Conservation (phyloP, 2,888 invertebrate species). For the Apodemia zela region DNA sequence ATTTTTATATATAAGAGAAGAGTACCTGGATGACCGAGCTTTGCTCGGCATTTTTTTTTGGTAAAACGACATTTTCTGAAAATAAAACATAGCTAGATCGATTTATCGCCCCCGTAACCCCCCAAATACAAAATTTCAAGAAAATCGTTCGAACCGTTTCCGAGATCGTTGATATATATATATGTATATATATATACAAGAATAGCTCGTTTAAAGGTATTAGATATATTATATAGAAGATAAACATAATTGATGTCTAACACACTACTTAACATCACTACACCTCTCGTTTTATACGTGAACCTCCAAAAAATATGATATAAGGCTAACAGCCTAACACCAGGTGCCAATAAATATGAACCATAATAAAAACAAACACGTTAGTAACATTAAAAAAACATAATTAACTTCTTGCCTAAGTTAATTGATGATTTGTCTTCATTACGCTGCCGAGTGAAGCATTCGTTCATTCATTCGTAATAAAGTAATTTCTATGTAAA, state of each 20-base stretch:
- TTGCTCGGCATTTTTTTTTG: too few species aligned
- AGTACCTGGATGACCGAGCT: too few species aligned
- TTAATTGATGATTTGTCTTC: constrained; percentile 42
- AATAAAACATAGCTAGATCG: too few species aligned
- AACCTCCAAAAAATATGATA: neutral
- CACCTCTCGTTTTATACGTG: neutral
- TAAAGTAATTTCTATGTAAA: constrained; percentile 62
- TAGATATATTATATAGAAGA: too few species aligned
- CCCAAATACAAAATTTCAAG: too few species aligned
- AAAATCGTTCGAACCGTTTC: too few species aligned
- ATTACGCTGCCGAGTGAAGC: constrained; percentile 42
- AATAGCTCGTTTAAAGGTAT: too few species aligned
- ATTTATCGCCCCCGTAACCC: too few species aligned
- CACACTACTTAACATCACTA: neutral
- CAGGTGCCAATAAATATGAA: neutral
- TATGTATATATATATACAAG: too few species aligned
- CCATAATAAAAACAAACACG: constrained; percentile 20
- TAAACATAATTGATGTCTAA: neutral
- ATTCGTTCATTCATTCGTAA: constrained; percentile 32
- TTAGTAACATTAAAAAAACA: constrained; percentile 25
- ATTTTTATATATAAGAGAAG: too few species aligned
- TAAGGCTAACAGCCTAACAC: neutral
- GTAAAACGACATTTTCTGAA: too few species aligned
- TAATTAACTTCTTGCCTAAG: constrained; percentile 30
- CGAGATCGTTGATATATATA: too few species aligned